Evolutionary conservation across 2,888 invertebrate species (phyloP).

Genomic region (Eulithis prunata): DNA sequence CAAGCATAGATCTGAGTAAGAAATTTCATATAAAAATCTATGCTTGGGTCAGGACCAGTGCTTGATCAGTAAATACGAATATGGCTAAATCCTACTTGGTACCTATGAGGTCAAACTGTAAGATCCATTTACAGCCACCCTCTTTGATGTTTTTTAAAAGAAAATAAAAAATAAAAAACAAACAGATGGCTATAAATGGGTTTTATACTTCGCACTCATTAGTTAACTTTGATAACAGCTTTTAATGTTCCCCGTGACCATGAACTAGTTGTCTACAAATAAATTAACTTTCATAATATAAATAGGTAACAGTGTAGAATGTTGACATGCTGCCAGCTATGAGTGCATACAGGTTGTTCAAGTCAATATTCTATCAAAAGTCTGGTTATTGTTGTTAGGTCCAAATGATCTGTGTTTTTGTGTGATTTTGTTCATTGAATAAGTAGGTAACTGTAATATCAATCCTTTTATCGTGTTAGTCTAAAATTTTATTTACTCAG

Average conservation of each 20-base stretch:
- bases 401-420: not conserved
- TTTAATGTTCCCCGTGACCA: constrained; percentile 34
- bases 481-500: too few species aligned
- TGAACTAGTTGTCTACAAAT: constrained; percentile 40
- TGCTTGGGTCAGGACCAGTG: too few species aligned
- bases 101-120: too few species aligned
- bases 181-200: not conserved
- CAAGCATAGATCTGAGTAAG: too few species aligned
- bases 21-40: too few species aligned
- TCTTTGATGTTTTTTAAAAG: too few species aligned
- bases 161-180: too few species aligned
- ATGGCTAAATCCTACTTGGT: too few species aligned
- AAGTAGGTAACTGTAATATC: too few species aligned
- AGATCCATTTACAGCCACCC: too few species aligned
- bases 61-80: too few species aligned
- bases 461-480: too few species aligned
- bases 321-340: constrained; percentile 40
- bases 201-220: not conserved
- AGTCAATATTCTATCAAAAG: constrained; percentile 13
- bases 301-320: constrained; percentile 30
- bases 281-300: constrained; percentile 36
- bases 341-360: constrained; percentile 27
- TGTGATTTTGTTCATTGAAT: not conserved
- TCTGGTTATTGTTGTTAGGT: constrained; percentile 2
- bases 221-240: not conserved